Percentiles rank a stretch among this genome's conserved stretches.
Conservation (phyloP, 2,888 invertebrate genomes). For the Acholoe squamosa region DNA sequence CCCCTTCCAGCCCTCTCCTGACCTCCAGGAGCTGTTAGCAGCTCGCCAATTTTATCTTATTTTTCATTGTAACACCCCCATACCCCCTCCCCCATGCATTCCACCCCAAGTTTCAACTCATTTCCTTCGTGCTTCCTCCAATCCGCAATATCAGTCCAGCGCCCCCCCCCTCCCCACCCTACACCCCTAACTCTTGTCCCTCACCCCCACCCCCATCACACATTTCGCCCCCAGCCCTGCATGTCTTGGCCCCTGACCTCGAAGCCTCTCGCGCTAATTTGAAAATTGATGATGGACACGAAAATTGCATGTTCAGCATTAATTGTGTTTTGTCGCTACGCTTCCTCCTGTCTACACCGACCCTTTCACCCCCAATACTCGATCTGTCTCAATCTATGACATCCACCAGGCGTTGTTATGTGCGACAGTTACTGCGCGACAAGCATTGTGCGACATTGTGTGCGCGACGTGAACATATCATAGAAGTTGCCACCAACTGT, state of each 20-base stretch:
- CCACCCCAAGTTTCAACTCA: not conserved
- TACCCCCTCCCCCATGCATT: not conserved
- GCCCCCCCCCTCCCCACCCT: not conserved
- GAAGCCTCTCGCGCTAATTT: constrained; percentile 51
- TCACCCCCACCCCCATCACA: not conserved
- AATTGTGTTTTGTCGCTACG: constrained; percentile 53
- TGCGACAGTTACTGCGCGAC: not conserved
- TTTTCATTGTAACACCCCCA: constrained; percentile 42
- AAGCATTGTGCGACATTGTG: not conserved
- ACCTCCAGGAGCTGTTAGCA: not conserved
- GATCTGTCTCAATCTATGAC: constrained; percentile 54
- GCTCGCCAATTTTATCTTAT: constrained; percentile 21
- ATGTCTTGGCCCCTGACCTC: constrained; percentile 11
- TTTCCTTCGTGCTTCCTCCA: not conserved
- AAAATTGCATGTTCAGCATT: constrained; percentile 60
- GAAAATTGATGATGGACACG: constrained; percentile 61
- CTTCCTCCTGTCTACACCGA: not conserved
- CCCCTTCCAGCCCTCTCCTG: constrained; percentile 30
- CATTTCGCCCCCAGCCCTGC: not conserved
- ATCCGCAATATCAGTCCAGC: not conserved
- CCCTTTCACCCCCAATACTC: not conserved
- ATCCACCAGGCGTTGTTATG: not conserved
- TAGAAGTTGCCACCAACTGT: not conserved
- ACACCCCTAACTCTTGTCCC: not conserved
- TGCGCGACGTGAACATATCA: not conserved